phyloP scores from a whole-genome alignment of 2,113 vertebrate species.

The Butorides virescens region DNA sequence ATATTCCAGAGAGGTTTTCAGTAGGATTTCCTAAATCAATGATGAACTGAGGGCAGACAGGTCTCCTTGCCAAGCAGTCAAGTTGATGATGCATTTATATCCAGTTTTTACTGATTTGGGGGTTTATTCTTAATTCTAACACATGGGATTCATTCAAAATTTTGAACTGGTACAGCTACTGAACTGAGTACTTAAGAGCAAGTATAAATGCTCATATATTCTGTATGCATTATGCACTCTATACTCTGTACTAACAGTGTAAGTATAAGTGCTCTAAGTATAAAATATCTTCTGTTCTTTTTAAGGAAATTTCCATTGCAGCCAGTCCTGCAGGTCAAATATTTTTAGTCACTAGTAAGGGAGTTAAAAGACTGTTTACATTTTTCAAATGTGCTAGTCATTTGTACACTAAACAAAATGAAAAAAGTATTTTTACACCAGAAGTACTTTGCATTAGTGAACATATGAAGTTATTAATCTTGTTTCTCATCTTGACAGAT shows the following conservation, averaged over 20 bases:
- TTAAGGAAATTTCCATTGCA: neutral
- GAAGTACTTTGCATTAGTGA: neutral
- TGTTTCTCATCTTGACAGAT: neutral
- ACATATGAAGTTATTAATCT: neutral
- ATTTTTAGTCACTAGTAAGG: neutral
- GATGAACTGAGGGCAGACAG: neutral
- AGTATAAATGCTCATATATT: neutral
- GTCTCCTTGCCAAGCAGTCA: neutral
- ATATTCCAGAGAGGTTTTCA: neutral
- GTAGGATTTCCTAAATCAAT: neutral
- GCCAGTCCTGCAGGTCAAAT: fast-evolving
- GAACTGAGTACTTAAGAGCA: neutral
- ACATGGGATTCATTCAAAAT: neutral
- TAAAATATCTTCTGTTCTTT: neutral
- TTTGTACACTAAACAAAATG: neutral
- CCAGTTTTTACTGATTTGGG: neutral
- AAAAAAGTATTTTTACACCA: neutral
- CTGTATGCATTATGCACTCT: fast-evolving
- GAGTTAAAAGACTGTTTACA: neutral
- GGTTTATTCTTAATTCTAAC: neutral
- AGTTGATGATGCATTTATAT: neutral
- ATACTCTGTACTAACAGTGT: neutral
- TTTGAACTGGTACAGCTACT: neutral
- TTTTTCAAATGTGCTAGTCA: neutral
- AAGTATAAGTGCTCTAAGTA: neutral